Conservation (phyloP, 2,113 vertebrate genomes). For the Choloepus hoffmanni region DNA sequence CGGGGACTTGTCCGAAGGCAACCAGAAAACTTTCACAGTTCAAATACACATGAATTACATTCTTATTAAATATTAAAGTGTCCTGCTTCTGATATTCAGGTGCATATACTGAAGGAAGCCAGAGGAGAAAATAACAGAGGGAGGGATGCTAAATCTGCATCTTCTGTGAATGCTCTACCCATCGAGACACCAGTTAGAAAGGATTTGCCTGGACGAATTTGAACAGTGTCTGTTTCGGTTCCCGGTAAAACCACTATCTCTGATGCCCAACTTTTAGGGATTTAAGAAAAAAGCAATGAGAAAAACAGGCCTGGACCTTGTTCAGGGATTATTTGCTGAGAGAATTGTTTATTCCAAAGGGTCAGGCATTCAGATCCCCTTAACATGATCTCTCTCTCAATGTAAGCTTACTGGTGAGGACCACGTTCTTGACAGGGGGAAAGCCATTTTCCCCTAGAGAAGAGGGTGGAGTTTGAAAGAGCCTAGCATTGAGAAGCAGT, state of each 20-base stretch:
- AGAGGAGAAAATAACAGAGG: background rate
- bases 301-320: background rate
- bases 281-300: constrained; percentile 17
- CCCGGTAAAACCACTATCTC: background rate
- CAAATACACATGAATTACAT: background rate
- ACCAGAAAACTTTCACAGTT: background rate
- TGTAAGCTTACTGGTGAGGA: background rate
- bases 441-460: background rate
- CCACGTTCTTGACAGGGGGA: background rate
- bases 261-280: background rate
- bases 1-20: background rate
- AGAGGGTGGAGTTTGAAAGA: background rate
- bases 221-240: background rate
- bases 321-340: background rate
- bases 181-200: too few species aligned
- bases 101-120: constrained; percentile 28
- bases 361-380: background rate
- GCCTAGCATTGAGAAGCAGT: background rate
- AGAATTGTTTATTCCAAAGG: background rate
- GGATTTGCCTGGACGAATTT: background rate
- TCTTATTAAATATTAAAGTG: constrained; percentile 42
- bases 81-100: background rate
- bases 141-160: background rate
- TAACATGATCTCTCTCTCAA: background rate
- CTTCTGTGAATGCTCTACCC: background rate